phyloP scores from a whole-genome alignment of 2,888 invertebrate genomes.

The Chaitophorus viminalis region DNA sequence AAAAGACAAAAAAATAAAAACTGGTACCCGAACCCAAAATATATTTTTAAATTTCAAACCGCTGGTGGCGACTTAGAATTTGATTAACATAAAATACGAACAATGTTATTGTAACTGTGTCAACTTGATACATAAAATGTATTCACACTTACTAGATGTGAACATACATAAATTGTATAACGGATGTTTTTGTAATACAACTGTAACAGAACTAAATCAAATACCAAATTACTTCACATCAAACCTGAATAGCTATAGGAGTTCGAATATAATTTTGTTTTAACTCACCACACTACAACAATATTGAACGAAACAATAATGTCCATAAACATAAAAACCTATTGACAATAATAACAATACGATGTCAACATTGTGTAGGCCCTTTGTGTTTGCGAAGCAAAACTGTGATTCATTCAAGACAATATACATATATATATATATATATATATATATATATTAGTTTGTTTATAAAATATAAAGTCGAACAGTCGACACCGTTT shows the following conservation, averaged over 20 bases:
- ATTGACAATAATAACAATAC: constrained; percentile 36
- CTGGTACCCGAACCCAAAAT: no score
- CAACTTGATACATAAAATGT: not conserved
- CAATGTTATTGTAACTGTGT: no score
- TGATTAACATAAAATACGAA: no score
- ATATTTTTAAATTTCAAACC: no score
- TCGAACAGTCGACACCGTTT: not conserved
- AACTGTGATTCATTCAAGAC: not conserved
- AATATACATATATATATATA: not conserved
- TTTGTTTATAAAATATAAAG: not conserved
- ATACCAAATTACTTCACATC: no score
- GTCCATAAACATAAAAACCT: not conserved
- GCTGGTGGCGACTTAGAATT: no score
- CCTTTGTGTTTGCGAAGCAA: constrained; percentile 1
- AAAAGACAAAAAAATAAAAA: no score
- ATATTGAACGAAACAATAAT: not conserved
- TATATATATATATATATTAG: no score
- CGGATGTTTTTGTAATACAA: not conserved
- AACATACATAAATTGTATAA: not conserved
- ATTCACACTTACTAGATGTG: not conserved
- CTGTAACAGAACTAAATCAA: no score
- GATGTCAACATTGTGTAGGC: not conserved
- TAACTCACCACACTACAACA: not conserved
- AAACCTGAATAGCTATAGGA: no score
- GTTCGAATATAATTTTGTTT: not conserved